phyloP scores from a whole-genome alignment of 2,113 vertebrate genomes.

The Tupaia chinensis region DNA sequence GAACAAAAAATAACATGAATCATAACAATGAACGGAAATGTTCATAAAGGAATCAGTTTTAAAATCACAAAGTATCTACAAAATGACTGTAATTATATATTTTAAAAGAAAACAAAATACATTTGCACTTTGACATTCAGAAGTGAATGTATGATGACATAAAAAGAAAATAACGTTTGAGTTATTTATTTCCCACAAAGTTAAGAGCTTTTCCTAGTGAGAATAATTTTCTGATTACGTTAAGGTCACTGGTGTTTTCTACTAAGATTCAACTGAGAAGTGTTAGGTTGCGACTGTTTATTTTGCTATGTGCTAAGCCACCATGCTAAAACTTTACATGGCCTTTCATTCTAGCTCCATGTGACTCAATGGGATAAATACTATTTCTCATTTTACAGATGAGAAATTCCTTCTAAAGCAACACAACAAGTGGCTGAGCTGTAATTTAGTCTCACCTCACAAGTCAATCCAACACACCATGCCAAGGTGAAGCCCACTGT shows the following conservation, averaged over 20 bases:
- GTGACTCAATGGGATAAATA: not conserved
- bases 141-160: not conserved
- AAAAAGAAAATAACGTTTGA: not conserved
- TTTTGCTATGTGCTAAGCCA: not conserved
- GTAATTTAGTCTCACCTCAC: not conserved
- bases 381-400: not conserved
- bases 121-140: not conserved
- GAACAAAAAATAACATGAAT: not conserved
- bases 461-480: not conserved
- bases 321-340: not conserved
- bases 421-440: not conserved
- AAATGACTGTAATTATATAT: not conserved
- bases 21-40: not conserved
- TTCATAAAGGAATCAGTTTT: not conserved
- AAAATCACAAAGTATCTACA: not conserved
- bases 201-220: not conserved
- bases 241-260: not conserved
- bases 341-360: not conserved
- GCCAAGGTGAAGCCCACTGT: slow-evolving; percentile 23
- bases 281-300: not conserved
- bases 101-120: not conserved
- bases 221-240: not conserved
- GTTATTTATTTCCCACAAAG: not conserved
- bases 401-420: not conserved
- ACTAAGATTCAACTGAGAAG: not conserved